A percentile compares a stretch with the other conserved stretches of the same genome.
Conservation (phyloP, 2,888 invertebrate genomes). For the Amphipoea lucens region DNA sequence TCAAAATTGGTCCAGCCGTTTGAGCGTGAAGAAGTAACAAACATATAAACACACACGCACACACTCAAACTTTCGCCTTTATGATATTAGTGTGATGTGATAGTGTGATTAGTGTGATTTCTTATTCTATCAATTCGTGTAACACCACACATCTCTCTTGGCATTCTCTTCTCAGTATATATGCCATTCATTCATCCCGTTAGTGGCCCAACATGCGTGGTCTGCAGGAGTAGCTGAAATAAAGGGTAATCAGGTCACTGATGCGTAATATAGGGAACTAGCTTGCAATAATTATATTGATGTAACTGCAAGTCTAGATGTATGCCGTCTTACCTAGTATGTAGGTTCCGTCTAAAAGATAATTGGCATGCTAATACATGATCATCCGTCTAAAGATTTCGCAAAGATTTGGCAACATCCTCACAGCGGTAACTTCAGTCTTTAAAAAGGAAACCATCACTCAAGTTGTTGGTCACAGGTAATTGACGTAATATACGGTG, state of each 20-base stretch:
- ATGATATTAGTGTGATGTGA: too few relatives aligned
- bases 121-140: too few relatives aligned
- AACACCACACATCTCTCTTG: too few relatives aligned
- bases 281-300: neutral
- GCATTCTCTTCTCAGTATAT: too few relatives aligned
- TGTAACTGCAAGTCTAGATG: neutral
- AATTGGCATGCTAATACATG: conserved; percentile 36
- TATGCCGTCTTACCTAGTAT: neutral
- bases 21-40: too few relatives aligned
- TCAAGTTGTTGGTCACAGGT: conserved; percentile 38
- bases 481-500: conserved; percentile 38
- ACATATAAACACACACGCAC: too few relatives aligned
- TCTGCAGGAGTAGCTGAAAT: too few relatives aligned
- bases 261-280: neutral
- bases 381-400: conserved; percentile 20
- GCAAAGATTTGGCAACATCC: conserved; percentile 46
- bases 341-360: neutral
- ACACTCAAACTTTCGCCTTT: too few relatives aligned
- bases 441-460: conserved; percentile 45
- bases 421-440: conserved; percentile 6
- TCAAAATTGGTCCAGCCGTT: too few relatives aligned
- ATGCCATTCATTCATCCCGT: too few relatives aligned
- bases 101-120: too few relatives aligned
- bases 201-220: too few relatives aligned
- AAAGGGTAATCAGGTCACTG: neutral